Percentiles rank a stretch among this genome's conserved stretches.
Conservation (phyloP, 2,888 invertebrate genomes). For the Meandrusa payeni region DNA sequence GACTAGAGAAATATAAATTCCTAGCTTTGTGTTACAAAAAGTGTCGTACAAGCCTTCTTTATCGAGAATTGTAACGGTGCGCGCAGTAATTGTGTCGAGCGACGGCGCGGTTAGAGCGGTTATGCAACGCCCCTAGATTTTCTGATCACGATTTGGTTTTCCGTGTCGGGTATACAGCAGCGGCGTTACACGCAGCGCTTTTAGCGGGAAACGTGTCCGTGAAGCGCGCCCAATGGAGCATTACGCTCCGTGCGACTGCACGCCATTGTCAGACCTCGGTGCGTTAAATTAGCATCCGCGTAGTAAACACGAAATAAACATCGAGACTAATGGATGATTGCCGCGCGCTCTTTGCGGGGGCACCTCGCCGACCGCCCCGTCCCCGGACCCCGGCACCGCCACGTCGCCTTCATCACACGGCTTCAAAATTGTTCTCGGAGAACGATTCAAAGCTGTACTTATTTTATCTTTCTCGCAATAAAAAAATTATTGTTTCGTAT, state of each 20-base stretch:
- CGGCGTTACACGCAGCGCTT: constrained; percentile 39
- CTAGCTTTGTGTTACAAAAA: too few species aligned
- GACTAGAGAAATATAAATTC: too few species aligned
- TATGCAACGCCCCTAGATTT: constrained; percentile 10
- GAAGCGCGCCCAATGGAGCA: constrained; percentile 37
- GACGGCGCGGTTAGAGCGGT: not conserved
- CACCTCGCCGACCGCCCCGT: constrained; percentile 28
- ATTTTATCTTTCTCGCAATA: constrained; percentile 60
- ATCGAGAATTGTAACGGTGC: too few species aligned
- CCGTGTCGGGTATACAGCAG: not conserved
- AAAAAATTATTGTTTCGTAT: constrained; percentile 67
- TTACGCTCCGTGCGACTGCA: constrained; percentile 38
- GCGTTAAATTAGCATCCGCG: constrained; percentile 60
- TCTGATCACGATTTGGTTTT: constrained; percentile 1
- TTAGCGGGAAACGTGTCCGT: constrained; percentile 38
- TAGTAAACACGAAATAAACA: constrained; percentile 70
- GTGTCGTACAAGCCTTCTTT: too few species aligned
- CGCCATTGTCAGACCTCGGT: constrained; percentile 49
- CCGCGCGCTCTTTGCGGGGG: constrained; percentile 32
- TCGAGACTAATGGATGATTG: constrained; percentile 73
- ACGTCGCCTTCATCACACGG: too few species aligned
- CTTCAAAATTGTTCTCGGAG: constrained; percentile 38
- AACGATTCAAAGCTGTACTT: constrained; percentile 54
- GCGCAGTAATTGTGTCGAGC: constrained; percentile 18
- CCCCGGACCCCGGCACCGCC: constrained; percentile 35